phyloP scores from a whole-genome alignment of 2,888 invertebrate genomes.

The Lordiphosa fenestrarum region DNA sequence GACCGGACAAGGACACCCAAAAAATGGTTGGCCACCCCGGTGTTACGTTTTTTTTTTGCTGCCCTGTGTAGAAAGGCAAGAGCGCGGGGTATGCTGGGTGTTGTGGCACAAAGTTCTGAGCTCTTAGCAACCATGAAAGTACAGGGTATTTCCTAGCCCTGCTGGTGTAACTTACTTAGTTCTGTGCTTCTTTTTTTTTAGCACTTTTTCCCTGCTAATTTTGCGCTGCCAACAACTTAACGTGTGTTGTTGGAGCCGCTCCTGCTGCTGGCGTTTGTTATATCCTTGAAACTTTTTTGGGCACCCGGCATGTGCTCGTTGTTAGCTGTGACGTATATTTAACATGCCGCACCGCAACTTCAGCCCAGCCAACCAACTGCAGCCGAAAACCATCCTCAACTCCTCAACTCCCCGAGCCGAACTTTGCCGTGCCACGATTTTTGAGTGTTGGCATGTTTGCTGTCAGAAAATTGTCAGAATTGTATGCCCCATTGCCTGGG shows the following conservation, averaged over 20 bases:
- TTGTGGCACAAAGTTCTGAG: too few species aligned
- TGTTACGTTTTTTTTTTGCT: too few species aligned
- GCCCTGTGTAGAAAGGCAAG: too few species aligned
- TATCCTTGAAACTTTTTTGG: conserved; percentile 67
- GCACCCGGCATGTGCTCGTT: conserved; percentile 65
- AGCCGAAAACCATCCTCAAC: neutral
- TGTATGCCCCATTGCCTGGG: conserved; percentile 36
- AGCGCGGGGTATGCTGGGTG: too few species aligned
- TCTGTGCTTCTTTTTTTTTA: conserved; percentile 2
- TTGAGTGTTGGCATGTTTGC: conserved; percentile 75
- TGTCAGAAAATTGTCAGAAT: conserved; percentile 76
- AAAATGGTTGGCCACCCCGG: conserved; percentile 3
- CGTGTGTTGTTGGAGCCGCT: conserved; percentile 35
- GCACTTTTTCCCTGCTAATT: conserved; percentile 22
- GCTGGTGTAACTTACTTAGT: neutral
- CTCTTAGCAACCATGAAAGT: too few species aligned
- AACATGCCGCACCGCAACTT: conserved; percentile 74
- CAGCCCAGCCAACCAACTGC: conserved; percentile 27
- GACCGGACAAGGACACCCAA: conserved; percentile 11
- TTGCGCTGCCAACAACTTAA: conserved; percentile 59
- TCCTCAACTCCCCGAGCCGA: neutral
- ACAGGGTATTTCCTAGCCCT: too few species aligned
- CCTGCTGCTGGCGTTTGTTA: conserved; percentile 52
- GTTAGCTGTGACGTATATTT: conserved; percentile 67
- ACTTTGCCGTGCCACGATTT: conserved; percentile 47